These are phyloP conservation scores for Corvus cornix DNA, from an alignment of 2,113 vertebrate species.

Conservation along the genomic window DNA sequence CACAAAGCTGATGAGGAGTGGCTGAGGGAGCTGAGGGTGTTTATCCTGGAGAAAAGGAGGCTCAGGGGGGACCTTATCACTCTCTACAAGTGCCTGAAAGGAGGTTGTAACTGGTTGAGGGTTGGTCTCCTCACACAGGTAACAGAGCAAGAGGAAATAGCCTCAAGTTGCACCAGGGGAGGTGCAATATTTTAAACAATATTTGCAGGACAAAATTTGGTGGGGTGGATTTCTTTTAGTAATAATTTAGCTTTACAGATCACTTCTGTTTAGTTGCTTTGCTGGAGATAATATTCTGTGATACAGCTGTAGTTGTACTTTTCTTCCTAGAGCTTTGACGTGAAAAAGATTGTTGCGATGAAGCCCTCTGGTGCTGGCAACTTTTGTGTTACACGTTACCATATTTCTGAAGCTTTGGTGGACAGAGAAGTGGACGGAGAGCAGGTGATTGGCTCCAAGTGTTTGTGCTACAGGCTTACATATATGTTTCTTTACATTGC, in stretches of 20 bases:
- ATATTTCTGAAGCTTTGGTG: constrained; percentile 77
- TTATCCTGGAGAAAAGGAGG: background rate
- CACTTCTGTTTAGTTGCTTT: background rate
- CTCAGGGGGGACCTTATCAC: background rate
- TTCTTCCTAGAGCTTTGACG: constrained; percentile 73
- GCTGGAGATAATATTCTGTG: background rate
- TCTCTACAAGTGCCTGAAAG: background rate
- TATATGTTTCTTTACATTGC: background rate
- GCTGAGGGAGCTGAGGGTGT: background rate
- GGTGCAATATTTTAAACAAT: background rate
- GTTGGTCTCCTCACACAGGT: background rate
- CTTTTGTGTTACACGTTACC: constrained; percentile 82
- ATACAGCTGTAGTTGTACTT: background rate
- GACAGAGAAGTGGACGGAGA: constrained; percentile 72
- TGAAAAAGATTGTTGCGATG: constrained; percentile 56
- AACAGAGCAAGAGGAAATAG: background rate
- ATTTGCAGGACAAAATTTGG: background rate
- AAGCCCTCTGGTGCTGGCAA: constrained; percentile 71
- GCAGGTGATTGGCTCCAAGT: constrained; percentile 74
- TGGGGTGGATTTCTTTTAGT: background rate
- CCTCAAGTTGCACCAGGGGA: background rate
- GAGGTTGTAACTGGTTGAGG: fast-evolving
- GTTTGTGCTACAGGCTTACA: background rate
- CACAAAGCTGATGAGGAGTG: fast-evolving
- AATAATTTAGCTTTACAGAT: background rate